A percentile compares a stretch with the other conserved stretches of the same genome.
Evolutionary conservation across 2,797 vertebrate species (phyloP).

Genomic region (Coreius guichenoti): DNA sequence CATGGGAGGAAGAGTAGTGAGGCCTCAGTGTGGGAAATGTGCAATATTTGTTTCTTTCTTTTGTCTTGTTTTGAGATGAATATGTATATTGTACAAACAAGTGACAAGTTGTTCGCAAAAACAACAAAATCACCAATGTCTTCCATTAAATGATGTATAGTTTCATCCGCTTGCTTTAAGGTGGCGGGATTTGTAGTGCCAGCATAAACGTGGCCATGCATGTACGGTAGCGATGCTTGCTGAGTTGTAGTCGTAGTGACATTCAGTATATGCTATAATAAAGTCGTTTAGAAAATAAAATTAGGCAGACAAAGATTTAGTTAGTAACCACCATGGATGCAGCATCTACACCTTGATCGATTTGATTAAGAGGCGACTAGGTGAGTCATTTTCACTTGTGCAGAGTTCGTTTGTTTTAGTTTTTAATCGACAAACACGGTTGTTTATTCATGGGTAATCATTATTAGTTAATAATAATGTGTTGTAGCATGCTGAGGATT

Average conservation of each 20-base stretch:
- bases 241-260: conserved; percentile 73
- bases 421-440: neutral
- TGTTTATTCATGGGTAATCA: conserved; percentile 24
- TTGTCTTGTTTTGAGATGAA: conserved; percentile 83
- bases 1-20: conserved; percentile 33
- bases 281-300: conserved; percentile 63
- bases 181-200: conserved; percentile 90
- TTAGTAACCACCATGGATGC: conserved; percentile 67
- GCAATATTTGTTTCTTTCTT: conserved; percentile 89
- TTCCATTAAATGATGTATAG: conserved; percentile 99
- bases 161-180: conserved; percentile 93
- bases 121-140: conserved; percentile 99
- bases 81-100: conserved; percentile 96
- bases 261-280: conserved; percentile 63
- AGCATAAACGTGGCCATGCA: conserved; percentile 91
- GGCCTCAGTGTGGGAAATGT: conserved; percentile 82
- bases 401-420: conserved; percentile 32
- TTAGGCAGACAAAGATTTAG: conserved; percentile 69
- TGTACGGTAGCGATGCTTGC: conserved; percentile 94
- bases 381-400: conserved; percentile 34
- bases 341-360: conserved; percentile 71
- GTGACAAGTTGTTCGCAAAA: conserved; percentile 99
- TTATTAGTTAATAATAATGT: conserved; percentile 22
- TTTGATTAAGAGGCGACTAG: conserved; percentile 24
- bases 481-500: conserved; percentile 32